These are phyloP conservation scores for Cataglyphis hispanica DNA, from an alignment of 1,140 invertebrate genomes.

Conservation along the genomic window DNA sequence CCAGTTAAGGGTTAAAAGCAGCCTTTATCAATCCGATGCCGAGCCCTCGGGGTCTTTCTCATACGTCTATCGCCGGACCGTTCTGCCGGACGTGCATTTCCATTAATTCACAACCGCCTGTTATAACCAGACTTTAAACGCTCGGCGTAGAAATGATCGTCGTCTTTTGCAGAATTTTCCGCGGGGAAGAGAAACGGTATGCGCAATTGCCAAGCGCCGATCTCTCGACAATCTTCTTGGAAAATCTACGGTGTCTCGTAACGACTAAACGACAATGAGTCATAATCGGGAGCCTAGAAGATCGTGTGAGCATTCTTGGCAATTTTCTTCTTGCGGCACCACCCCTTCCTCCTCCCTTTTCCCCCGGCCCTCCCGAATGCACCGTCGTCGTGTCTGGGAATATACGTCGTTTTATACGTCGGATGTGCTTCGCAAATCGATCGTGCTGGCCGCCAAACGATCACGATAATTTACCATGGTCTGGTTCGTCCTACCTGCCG, in stretches of 20 bases:
- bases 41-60: conserved; percentile 70
- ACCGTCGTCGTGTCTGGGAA: conserved; percentile 10
- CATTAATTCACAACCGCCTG: conserved; percentile 69
- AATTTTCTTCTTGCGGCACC: conserved; percentile 45
- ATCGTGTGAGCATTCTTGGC: conserved; percentile 20
- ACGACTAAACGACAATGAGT: conserved; percentile 46
- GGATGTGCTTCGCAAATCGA: conserved; percentile 62
- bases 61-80: conserved; percentile 64
- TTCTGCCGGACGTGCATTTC: conserved; percentile 68
- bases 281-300: conserved; percentile 14
- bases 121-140: conserved; percentile 66
- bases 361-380: too few species aligned
- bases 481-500: conserved; percentile 73
- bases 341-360: too few species aligned
- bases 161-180: conserved; percentile 54
- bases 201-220: too few species aligned
- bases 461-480: conserved; percentile 77
- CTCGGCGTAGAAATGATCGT: conserved; percentile 36
- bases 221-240: not conserved
- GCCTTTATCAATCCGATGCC: conserved; percentile 71
- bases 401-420: conserved; percentile 21
- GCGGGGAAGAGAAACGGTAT: conserved; percentile 4
- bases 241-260: conserved; percentile 2
- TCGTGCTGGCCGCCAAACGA: conserved; percentile 65
- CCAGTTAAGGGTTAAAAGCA: conserved; percentile 76